Evolutionary conservation across 2,113 vertebrate species (phyloP), one percentile per base, ranked within the genome.

Genomic region (Tringa solitaria): DNA sequence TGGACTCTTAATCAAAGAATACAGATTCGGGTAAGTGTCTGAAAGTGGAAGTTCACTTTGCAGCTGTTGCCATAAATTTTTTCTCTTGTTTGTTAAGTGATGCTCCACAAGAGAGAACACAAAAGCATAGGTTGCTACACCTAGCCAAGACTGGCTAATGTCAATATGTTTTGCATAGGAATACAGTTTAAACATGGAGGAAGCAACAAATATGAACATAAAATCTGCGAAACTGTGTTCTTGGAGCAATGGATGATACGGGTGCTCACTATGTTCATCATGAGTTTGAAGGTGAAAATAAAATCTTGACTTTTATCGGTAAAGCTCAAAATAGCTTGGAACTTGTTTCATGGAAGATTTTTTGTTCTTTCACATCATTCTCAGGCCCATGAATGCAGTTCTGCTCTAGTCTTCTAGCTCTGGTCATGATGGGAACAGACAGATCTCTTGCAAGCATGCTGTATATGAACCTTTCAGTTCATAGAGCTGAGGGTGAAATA

Each of bases 191-290:
- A 54, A 63, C 50, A 17, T 16, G 32, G 41, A 69, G 16, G 20
- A 63, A 69, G 30, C 17, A 73, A 64, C 20, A 53, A 91, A 53
- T 7, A 5, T 32, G 61, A 69, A 48, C 20, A 65, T 23, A 51
- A 70, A 56, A 60, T 9, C 10, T 24, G 28, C 85, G 50, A 74
- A 93, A 88, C 4, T 48, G 1, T 50, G 5, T 37, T 70, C 21
- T 43, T 39, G 57, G 22, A 19, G 4, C 9, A 84, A 9, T 63
- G 21, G 4, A 10, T 51, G 26, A 37, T 51, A 19, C 5, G 56
- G 27, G 13, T 12, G 6, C 4, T 91, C n/a, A 79, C 51, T 30
- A 33, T 50, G 39, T 45, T 69, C 45, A 54, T 33, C 0, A 0
- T 32, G 43, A 82, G 4, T n/a, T 67, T 59, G 67, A 83, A 79